Evolutionary conservation across 2,888 invertebrate genomes (phyloP).

Genomic region (Xanthorhoe spadicearia): DNA sequence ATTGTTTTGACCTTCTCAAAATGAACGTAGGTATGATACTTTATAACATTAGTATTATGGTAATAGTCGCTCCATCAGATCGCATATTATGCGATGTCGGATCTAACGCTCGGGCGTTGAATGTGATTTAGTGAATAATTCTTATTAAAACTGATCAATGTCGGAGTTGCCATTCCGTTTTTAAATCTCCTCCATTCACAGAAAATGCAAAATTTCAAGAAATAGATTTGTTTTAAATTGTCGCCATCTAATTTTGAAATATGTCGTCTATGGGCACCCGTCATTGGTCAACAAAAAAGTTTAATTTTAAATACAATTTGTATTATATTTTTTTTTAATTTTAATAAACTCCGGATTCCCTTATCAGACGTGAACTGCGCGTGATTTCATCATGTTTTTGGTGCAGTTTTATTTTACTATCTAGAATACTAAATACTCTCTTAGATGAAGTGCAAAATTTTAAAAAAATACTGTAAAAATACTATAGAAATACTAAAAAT

Average conservation of each 20-base stretch:
- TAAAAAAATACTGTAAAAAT: not conserved
- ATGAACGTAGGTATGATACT: no score
- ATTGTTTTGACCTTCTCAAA: no score
- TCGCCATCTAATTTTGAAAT: not conserved
- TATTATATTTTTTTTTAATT: slow-evolving; percentile 34
- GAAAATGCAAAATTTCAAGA: not conserved
- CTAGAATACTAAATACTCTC: no score
- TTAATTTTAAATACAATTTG: slow-evolving; percentile 30
- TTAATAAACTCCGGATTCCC: slow-evolving; percentile 33
- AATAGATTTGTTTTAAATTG: not conserved
- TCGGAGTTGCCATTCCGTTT: slow-evolving; percentile 7
- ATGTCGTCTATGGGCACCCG: slow-evolving; percentile 10
- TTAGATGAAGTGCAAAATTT: not conserved
- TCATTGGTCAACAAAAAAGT: slow-evolving; percentile 29
- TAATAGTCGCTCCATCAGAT: slow-evolving; percentile 13
- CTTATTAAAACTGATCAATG: slow-evolving; percentile 33
- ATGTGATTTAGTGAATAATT: slow-evolving; percentile 37
- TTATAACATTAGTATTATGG: not conserved
- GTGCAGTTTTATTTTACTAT: not conserved
- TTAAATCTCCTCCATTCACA: not conserved
- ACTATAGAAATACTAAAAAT: not conserved
- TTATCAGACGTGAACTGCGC: slow-evolving; percentile 21
- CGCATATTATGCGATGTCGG: slow-evolving; percentile 12
- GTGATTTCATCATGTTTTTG: slow-evolving; percentile 10
- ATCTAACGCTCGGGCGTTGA: slow-evolving; percentile 30